These are phyloP conservation scores for Xiphydria camelus DNA, from an alignment of 2,888 invertebrate species.

Conservation along the genomic window DNA sequence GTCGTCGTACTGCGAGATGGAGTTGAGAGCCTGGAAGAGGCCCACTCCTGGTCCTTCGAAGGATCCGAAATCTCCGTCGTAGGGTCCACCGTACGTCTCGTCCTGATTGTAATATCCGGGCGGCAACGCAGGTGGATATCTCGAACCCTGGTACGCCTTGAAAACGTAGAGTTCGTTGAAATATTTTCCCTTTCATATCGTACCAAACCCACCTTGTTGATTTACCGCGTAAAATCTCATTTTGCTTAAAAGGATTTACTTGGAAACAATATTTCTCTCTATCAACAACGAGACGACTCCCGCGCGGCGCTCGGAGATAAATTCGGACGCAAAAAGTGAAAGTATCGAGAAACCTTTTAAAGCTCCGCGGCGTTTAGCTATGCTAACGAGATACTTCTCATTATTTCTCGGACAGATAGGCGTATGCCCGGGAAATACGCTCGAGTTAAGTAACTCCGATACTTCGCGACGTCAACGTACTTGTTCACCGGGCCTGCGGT, in stretches of 20 bases:
- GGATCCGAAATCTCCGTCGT: slow-evolving; percentile 4
- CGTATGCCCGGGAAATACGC: too few species aligned
- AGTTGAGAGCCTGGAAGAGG: slow-evolving; percentile 60
- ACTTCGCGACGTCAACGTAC: background rate
- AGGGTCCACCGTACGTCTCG: too few species aligned
- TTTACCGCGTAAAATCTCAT: too few species aligned
- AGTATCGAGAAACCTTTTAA: background rate
- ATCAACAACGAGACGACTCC: too few species aligned
- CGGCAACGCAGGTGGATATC: slow-evolving; percentile 8
- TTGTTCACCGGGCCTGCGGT: slow-evolving; percentile 5
- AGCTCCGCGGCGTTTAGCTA: background rate
- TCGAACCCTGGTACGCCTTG: slow-evolving; percentile 14
- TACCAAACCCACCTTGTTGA: too few species aligned
- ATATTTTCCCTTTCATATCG: too few species aligned
- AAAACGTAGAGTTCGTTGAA: too few species aligned
- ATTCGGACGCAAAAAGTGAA: background rate
- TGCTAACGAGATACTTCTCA: background rate
- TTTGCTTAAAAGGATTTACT: too few species aligned
- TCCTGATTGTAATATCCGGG: slow-evolving; percentile 18
- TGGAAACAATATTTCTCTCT: too few species aligned
- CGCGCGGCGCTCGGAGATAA: too few species aligned
- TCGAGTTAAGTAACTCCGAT: background rate
- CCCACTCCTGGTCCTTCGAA: slow-evolving; percentile 24
- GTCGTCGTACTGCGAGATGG: slow-evolving; percentile 74
- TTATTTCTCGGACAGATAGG: background rate